phyloP scores from a whole-genome alignment of 1,140 invertebrate species.

The Nylanderia fulva region DNA sequence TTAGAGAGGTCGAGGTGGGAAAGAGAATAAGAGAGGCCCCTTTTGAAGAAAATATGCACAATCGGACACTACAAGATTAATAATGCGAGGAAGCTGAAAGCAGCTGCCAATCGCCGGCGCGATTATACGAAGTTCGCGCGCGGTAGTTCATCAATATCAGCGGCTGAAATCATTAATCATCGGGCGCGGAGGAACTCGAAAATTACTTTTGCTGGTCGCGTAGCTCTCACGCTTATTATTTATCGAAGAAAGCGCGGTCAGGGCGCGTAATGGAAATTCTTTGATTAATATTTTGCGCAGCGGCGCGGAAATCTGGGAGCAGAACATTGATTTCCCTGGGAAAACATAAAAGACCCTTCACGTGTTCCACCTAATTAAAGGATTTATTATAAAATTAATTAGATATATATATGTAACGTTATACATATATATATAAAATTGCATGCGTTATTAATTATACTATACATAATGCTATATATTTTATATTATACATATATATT shows the following conservation, averaged over 20 bases:
- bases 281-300: constrained; percentile 55
- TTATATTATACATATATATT: no score
- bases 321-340: constrained; percentile 14
- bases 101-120: constrained; percentile 61
- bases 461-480: no score
- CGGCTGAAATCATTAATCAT: constrained; percentile 70
- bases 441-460: no score
- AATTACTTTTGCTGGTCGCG: constrained; percentile 59
- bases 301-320: constrained; percentile 31
- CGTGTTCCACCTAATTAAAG: constrained; percentile 26
- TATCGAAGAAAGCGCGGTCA: constrained; percentile 54
- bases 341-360: constrained; percentile 18
- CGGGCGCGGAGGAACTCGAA: constrained; percentile 10
- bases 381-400: not conserved
- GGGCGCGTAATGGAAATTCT: constrained; percentile 40
- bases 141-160: constrained; percentile 67
- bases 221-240: constrained; percentile 64
- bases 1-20: not conserved
- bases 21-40: not conserved
- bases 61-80: constrained; percentile 59
- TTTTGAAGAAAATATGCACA: constrained; percentile 45
- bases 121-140: constrained; percentile 58
- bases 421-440: no score
- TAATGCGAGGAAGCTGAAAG: constrained; percentile 64
- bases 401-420: no score